Base-by-base conservation (phyloP, 2,888 invertebrate species). In the Andrena camellia region DNA sequence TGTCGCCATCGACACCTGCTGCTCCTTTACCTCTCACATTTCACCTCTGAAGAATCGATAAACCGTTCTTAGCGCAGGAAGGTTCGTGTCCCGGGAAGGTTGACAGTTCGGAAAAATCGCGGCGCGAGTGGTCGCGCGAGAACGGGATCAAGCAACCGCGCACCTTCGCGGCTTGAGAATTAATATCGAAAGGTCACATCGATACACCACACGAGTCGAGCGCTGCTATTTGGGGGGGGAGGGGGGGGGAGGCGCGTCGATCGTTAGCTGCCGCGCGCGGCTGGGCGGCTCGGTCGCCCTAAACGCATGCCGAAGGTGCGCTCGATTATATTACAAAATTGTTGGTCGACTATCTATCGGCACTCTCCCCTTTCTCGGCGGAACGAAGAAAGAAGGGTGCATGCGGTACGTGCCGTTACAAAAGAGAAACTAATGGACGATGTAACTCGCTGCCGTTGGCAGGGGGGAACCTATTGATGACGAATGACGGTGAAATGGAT, bases 141-240 rank as follows among this genome's bases (percentile, higher is more conserved):
- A 3, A 6, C 2, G 33, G 31, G 29, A 59, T 31, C 48, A 31
- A 60, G 20, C 50, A 26, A 57, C 23, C 57, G 57, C 10, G 57
- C 57, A 0, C 10, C 57, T 57, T 10, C 23, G 23, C 33, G 13
- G 54, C 64, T 68, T 85, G 82, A 71, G 17, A 31, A 70, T 72
- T 82, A 81, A 85, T 74, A 75, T 60, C 76, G 72, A 77, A 81
- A 80, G 86, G 85, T 85, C 77, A 87, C 88, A 87, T 83, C 74
- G 88, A 87, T 86, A 88, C 83, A 85, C 26, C 74, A 52, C 67
- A 83, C 66, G 66, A 63, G 82, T 78, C 82, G 69, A 70, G 70
- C 81, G 67, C 60, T 84, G 71, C 63, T 81, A 78, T 75, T 84
- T 59, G 68, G 23, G 23, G 42, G n/a, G n/a, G n/a, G n/a, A 20